Evolutionary conservation across 2,888 invertebrate genomes (phyloP), one percentile per base, ranked within the genome.

Genomic region (Atherix ibis): DNA sequence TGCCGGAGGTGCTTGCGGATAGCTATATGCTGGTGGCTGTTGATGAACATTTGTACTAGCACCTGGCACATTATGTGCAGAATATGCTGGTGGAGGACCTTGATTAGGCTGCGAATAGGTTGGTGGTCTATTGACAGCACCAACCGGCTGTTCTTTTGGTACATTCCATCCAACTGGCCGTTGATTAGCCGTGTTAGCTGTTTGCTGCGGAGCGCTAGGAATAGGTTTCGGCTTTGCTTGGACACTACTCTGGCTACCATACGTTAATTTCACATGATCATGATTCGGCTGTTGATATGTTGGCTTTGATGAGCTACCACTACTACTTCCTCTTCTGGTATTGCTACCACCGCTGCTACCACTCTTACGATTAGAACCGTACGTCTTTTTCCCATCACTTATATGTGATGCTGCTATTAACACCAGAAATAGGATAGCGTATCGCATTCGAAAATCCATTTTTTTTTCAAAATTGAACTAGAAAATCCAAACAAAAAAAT

Each of bases 81-180:
- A 54, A 37, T 58, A 56, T 0, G 53, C 46, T 10, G 59, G 61
- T 14, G 59, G 57, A n/a, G 57, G 56, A 14, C 58, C 59, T n/a
- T n/a, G n/a, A n/a, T n/a, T n/a, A n/a, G n/a, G n/a, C n/a, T n/a
- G n/a, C 5, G 26, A n/a, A 32, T 40, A 39, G n/a, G 36, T 30
- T 32, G 40, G 42, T 22, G 43, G 39, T 22, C 38, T 40, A 29
- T 40, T 40, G 8, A 40, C 37, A 17, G 40, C 37, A n/a, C 34
- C 36, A 9, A 31, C 27, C 12, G 26, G 29, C 2, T 32, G 15
- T 16, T 37, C 31, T 10, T 48, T 46, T 2, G 56, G 56, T 2
- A 53, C 56, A 51, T 58, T 59, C 59, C 59, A 58, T 5, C 58
- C 58, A 10, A 56, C 48, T 16, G 41, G 29, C 2, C 48, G 37